Conservation (phyloP, 2,888 invertebrate genomes). For the Tinea trinotella region DNA sequence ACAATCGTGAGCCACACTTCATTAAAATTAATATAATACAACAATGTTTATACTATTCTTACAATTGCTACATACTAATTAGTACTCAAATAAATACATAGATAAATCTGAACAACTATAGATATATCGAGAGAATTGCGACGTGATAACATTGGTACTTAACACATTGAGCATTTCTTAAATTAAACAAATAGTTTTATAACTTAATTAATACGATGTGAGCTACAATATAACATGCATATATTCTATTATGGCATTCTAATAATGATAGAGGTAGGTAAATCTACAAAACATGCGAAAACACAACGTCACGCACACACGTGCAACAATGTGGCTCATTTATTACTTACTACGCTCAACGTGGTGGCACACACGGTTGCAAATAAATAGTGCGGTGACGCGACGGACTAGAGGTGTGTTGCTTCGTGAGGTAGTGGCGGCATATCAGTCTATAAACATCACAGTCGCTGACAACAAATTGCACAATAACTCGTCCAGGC, state of each 20-base stretch:
- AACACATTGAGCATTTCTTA: slow-evolving; percentile 60
- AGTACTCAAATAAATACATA: slow-evolving; percentile 9
- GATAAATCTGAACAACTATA: slow-evolving; percentile 7
- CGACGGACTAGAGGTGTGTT: slow-evolving; percentile 56
- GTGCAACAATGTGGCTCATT: background rate
- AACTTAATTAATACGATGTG: slow-evolving; percentile 38
- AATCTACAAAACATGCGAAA: slow-evolving; percentile 51
- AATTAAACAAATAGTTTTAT: slow-evolving; percentile 29
- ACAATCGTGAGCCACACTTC: slow-evolving; percentile 18
- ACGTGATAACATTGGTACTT: slow-evolving; percentile 25
- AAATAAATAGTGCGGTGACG: slow-evolving; percentile 33
- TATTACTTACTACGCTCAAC: background rate
- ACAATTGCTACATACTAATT: slow-evolving; percentile 7
- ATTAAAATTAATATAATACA: background rate
- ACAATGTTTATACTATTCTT: background rate
- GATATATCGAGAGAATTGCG: slow-evolving; percentile 35
- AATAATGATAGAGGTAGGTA: slow-evolving; percentile 45
- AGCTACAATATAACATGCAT: slow-evolving; percentile 39
- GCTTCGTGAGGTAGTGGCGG: slow-evolving; percentile 71
- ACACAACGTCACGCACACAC: slow-evolving; percentile 31
- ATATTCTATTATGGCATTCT: slow-evolving; percentile 52
- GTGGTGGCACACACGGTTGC: slow-evolving; percentile 20
- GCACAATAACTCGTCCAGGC: slow-evolving; percentile 63
- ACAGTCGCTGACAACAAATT: slow-evolving; percentile 76
- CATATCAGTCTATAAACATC: slow-evolving; percentile 78